Conservation (phyloP, 2,113 vertebrate species). For the Rallus limicola region DNA sequence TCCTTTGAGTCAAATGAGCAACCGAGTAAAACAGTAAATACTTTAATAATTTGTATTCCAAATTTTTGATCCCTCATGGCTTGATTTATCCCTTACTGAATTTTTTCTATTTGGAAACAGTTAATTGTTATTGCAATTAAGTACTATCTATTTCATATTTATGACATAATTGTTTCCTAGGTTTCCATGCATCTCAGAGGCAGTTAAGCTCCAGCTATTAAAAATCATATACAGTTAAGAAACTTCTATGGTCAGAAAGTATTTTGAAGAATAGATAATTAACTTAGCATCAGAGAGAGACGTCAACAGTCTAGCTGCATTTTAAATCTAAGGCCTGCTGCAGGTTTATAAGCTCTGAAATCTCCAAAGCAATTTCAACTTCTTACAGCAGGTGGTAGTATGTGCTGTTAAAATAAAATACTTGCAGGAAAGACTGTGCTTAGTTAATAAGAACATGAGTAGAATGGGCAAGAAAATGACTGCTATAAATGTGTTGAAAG, state of each 20-base stretch:
- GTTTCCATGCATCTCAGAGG: neutral
- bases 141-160: neutral
- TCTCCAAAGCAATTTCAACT: neutral
- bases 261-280: neutral
- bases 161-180: neutral
- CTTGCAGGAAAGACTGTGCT: constrained; percentile 2
- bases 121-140: neutral
- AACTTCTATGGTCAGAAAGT: neutral
- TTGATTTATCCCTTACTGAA: neutral
- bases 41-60: neutral
- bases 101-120: neutral
- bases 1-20: neutral
- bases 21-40: neutral
- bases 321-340: neutral
- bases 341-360: neutral
- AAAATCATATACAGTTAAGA: neutral
- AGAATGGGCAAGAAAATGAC: constrained; percentile 28
- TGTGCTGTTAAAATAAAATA: constrained; percentile 46
- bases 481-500: neutral
- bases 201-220: neutral
- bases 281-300: neutral
- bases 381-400: constrained; percentile 72
- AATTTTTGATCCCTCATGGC: neutral
- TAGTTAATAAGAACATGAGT: constrained; percentile 23
- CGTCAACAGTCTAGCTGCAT: neutral